Evolutionary conservation across 1,140 invertebrate genomes (phyloP), one percentile per base, ranked within the genome.

Genomic region (Chionoecetes opilio): DNA sequence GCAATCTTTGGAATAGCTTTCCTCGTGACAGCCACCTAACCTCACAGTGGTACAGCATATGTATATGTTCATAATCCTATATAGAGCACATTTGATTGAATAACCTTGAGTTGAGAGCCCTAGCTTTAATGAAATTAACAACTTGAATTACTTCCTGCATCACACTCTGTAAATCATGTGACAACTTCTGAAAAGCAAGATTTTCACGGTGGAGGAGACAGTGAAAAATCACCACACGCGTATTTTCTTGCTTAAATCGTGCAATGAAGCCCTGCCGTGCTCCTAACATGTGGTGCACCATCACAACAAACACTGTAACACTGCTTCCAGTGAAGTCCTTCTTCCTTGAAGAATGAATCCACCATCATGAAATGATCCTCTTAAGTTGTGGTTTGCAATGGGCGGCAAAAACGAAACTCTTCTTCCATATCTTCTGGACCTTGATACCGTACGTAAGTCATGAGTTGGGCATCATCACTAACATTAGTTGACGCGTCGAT

Each of bases 1-100:
- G 92, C 92, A 93, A 46, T 85, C 82, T 82, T 93, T 93, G 92
- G 37, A 93, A 32, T 8, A 93, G 82, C 92, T 93, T 93, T 93
- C 46, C 92, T 85, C 82, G 92, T 93, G 92, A 93, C 35, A 84
- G 82, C 75, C 92, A 93, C 41, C 82, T 93, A 93, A 93, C 92
- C 32, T 93, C 92, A 85, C 34, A 92, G 88, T 92, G 90, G 53
- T 92, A 82, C 90, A 92, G 34, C 31, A 63, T 31, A 92, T 92
- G 53, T 32, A 92, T 32, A 8, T 75, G 90, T 32, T 2, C 1
- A 31, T 0, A 14, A 75, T 17, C 90, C 75, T 14, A 90, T 3
- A 75, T 53, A 92, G 63, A 90, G 35, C 88, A 38, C 35, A 90
- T 90, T 31, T 38, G 35, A 38, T 35, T 41, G 88, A 41, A 90